phyloP scores from a whole-genome alignment of 2,888 invertebrate genomes.

The Caenorhabditis sp. region DNA sequence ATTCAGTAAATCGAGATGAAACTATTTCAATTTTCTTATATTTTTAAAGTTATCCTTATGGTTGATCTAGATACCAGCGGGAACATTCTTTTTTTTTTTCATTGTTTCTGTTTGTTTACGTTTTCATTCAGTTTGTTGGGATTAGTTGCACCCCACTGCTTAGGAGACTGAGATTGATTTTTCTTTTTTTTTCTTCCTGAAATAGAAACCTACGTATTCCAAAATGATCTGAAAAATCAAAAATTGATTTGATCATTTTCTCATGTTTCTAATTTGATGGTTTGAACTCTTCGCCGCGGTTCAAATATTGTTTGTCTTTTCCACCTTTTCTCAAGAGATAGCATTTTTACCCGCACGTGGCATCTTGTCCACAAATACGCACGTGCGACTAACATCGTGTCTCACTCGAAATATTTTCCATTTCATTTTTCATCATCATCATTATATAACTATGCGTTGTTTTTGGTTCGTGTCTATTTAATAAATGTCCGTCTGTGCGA shows the following conservation, averaged over 20 bases:
- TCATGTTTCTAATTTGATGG: neutral
- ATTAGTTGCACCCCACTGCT: too few species aligned
- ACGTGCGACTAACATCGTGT: conserved; percentile 19
- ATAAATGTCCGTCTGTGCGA: neutral
- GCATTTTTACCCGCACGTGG: neutral
- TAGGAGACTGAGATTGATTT: too few species aligned
- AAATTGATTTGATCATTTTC: neutral
- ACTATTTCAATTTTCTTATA: too few species aligned
- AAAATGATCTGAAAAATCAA: too few species aligned
- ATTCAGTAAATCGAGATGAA: too few species aligned
- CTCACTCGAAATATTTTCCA: neutral
- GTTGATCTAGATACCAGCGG: too few species aligned
- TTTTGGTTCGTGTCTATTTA: neutral
- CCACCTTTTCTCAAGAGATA: neutral
- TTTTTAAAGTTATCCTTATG: too few species aligned
- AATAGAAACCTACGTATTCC: too few species aligned
- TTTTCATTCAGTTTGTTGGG: too few species aligned
- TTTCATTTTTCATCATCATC: conserved; percentile 1
- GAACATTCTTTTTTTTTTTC: too few species aligned
- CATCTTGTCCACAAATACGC: neutral
- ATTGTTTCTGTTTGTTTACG: too few species aligned
- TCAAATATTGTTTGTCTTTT: neutral
- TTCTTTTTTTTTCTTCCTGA: too few species aligned
- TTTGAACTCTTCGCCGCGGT: neutral
- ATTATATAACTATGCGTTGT: neutral